A percentile compares a stretch with the other conserved stretches of the same genome.
These are phyloP conservation scores for Liasis olivaceus DNA, from an alignment of 2,797 vertebrate genomes.

Conservation along the genomic window DNA sequence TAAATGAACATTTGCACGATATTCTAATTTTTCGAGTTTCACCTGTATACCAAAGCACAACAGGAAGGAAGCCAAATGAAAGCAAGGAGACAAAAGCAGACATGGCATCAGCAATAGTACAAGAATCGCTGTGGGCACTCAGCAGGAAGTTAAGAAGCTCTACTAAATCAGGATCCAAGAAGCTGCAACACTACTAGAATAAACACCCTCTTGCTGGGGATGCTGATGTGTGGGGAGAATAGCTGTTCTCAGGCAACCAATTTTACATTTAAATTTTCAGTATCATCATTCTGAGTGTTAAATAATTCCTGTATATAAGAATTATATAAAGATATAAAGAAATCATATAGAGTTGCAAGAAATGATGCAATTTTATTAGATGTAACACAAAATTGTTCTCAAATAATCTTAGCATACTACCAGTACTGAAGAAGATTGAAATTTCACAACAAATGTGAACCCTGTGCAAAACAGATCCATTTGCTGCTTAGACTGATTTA, in stretches of 20 bases:
- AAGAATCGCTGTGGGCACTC: neutral
- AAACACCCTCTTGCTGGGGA: neutral
- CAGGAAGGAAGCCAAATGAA: neutral
- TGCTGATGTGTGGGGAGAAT: neutral
- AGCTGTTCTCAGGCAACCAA: neutral
- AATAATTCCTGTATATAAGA: neutral
- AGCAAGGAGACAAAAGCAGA: too few relatives aligned
- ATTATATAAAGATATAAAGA: neutral
- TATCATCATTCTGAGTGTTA: neutral
- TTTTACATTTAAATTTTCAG: neutral
- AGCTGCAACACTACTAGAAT: neutral
- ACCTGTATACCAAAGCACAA: neutral
- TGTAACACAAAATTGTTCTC: conserved; percentile 50
- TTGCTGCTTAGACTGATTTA: conserved; percentile 47
- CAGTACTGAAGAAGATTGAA: conserved; percentile 28
- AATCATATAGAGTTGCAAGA: neutral
- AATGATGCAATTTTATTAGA: neutral
- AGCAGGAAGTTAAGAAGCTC: neutral
- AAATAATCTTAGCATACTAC: conserved; percentile 38
- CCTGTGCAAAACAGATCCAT: neutral
- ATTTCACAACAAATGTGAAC: neutral
- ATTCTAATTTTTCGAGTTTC: too few relatives aligned
- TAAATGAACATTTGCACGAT: too few relatives aligned
- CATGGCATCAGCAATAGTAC: too few relatives aligned
- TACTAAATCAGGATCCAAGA: neutral